A percentile compares a stretch with the other conserved stretches of the same genome.
Evolutionary conservation across 2,888 invertebrate genomes (phyloP).

Genomic region (Caenorhabditis imperialis): DNA sequence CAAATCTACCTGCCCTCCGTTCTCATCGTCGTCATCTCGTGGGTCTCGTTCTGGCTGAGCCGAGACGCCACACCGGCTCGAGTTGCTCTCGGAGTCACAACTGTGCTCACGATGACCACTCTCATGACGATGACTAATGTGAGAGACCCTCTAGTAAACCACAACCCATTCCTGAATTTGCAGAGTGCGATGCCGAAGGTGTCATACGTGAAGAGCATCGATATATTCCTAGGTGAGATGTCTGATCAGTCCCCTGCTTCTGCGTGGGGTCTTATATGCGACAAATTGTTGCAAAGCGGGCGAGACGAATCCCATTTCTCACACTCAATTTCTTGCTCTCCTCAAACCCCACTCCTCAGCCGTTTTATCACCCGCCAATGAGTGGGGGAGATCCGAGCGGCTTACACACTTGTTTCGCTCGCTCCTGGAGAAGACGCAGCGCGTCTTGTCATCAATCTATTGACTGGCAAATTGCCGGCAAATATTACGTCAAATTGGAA

Average conservation of each 20-base stretch:
- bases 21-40: conserved; percentile 80
- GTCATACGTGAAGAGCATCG: conserved; percentile 93
- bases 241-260: conserved; percentile 18
- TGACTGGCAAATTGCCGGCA: conserved; percentile 54
- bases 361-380: conserved; percentile 39
- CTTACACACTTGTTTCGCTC: conserved; percentile 47
- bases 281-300: conserved; percentile 52
- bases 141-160: conserved; percentile 1
- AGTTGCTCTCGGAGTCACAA: conserved; percentile 73
- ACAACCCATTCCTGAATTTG: conserved; percentile 27
- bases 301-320: conserved; percentile 14
- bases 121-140: conserved; percentile 83
- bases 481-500: conserved; percentile 51
- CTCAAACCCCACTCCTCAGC: neutral
- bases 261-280: conserved; percentile 32
- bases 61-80: conserved; percentile 72
- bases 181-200: conserved; percentile 87
- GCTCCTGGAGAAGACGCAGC: neutral
- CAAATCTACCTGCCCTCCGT: conserved; percentile 92
- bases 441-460: conserved; percentile 53
- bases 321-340: too few relatives aligned
- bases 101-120: conserved; percentile 84
- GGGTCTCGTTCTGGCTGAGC: conserved; percentile 71
- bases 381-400: neutral
- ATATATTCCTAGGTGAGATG: conserved; percentile 83